Percentiles rank a stretch among this genome's conserved stretches.
phyloP scores from a whole-genome alignment of 2,113 vertebrate genomes.

The Macrotis lagotis region DNA sequence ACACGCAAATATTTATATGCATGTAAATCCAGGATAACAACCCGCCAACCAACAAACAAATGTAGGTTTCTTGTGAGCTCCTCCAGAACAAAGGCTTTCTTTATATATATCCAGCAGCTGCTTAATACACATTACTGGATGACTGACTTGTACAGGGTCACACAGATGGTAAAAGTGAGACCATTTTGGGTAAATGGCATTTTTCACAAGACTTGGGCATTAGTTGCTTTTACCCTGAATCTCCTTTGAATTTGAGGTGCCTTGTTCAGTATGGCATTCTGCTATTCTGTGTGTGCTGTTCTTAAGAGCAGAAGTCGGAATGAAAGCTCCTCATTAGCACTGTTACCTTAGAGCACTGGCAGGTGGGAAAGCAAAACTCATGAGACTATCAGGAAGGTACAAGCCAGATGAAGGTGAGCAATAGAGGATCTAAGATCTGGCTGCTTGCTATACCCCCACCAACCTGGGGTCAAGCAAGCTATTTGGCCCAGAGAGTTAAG shows the following conservation, averaged over 20 bases:
- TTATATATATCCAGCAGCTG: not conserved
- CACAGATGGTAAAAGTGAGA: not conserved
- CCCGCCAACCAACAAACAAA: too few species aligned
- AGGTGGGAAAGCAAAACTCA: not conserved
- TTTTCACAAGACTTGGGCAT: not conserved
- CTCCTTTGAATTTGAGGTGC: not conserved
- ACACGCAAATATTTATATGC: too few species aligned
- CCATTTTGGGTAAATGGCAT: not conserved
- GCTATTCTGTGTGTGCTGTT: not conserved
- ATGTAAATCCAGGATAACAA: too few species aligned
- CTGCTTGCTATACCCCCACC: not conserved
- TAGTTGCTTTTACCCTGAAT: not conserved
- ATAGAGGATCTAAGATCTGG: not conserved
- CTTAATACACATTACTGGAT: not conserved
- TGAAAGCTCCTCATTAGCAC: not conserved
- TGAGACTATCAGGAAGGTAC: not conserved
- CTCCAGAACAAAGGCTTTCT: not conserved
- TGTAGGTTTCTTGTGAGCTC: not conserved
- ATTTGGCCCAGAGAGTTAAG: not conserved
- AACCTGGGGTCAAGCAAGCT: not conserved
- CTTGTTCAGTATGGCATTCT: not conserved
- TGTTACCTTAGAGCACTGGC: not conserved
- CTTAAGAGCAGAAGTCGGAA: not conserved
- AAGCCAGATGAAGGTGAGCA: not conserved
- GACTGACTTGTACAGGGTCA: not conserved